Conservation (phyloP, 2,113 vertebrate species). For the Grammomys dolichurus region DNA sequence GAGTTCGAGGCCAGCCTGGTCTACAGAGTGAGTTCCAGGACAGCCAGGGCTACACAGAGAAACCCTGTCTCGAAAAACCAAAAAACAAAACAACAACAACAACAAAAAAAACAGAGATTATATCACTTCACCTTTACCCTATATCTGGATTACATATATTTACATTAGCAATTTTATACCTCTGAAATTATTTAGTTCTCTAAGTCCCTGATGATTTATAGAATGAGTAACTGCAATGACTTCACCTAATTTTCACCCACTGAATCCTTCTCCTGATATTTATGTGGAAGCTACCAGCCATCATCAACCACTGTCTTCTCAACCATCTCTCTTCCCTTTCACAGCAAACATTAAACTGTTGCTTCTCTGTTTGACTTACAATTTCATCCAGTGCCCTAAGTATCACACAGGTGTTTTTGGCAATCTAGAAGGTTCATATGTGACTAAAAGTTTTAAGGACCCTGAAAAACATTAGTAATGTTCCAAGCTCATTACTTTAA, state of each 20-base stretch:
- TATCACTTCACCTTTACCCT: neutral
- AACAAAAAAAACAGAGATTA: neutral
- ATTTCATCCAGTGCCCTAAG: neutral
- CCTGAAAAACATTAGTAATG: conserved; percentile 10
- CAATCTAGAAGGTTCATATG: neutral
- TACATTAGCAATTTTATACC: neutral
- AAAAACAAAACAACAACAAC: too few species aligned
- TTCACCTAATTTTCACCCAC: neutral
- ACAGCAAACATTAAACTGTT: neutral
- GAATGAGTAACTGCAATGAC: neutral
- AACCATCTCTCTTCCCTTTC: neutral
- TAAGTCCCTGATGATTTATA: neutral
- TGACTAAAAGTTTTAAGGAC: neutral
- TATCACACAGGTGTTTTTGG: neutral
- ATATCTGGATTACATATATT: conserved; percentile 26
- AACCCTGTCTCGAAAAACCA: too few species aligned
- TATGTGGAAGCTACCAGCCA: neutral
- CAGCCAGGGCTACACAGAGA: too few species aligned
- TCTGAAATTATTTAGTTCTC: conserved; percentile 28
- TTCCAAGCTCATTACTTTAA: conserved; percentile 31
- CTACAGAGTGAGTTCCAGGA: too few species aligned
- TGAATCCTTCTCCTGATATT: neutral
- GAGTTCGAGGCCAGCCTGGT: too few species aligned
- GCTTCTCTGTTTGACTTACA: neutral
- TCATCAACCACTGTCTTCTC: neutral